phyloP scores from a whole-genome alignment of 2,113 vertebrate genomes.

The Labeo catla region DNA sequence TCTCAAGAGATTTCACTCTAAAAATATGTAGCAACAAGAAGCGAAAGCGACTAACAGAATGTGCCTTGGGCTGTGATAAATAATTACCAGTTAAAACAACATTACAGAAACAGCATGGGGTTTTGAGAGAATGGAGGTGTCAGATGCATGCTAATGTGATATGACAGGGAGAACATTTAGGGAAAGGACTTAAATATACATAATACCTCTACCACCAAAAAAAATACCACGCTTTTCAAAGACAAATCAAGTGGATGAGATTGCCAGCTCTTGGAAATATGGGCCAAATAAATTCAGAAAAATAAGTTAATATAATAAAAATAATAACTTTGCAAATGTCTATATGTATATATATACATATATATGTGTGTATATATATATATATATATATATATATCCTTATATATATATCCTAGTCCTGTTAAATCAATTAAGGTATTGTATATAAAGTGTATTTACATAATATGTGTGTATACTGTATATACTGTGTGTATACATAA shows the following conservation, averaged over 20 bases:
- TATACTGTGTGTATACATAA: no score
- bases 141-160: constrained; percentile 58
- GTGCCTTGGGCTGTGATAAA: constrained; percentile 69
- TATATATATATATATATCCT: no score
- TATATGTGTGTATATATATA: no score
- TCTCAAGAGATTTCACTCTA: constrained; percentile 5
- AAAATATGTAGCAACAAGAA: constrained; percentile 14
- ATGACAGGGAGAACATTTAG: constrained; percentile 47
- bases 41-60: constrained; percentile 36
- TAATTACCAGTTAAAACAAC: constrained; percentile 74
- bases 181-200: constrained; percentile 62
- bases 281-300: neutral
- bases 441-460: no score
- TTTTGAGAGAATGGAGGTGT: constrained; percentile 59
- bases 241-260: neutral
- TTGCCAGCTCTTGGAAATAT: neutral
- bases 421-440: no score
- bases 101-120: constrained; percentile 61
- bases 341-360: no score
- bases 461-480: no score
- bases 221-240: neutral
- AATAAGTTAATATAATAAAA: neutral
- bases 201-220: constrained; percentile 26
- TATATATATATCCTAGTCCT: no score
- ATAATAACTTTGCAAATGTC: no score